Evolutionary conservation across 2,797 vertebrate species (phyloP), one percentile per base, ranked within the genome.

Genomic region (Dermochelys coriacea): DNA sequence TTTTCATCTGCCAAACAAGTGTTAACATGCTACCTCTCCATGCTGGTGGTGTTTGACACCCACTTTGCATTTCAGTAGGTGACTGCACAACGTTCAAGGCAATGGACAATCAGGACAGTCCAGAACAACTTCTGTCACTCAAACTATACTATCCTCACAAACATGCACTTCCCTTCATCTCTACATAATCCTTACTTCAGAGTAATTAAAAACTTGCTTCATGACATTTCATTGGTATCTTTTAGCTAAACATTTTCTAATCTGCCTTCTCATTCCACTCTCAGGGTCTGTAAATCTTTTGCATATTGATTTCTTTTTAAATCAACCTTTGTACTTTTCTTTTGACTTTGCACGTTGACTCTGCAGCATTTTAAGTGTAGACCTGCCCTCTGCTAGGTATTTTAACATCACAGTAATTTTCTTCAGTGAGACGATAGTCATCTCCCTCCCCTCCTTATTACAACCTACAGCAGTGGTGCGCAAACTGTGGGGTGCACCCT

Each of bases 181-280:
- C 87, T 86, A 1, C 12, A 78, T 86, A 92, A 95, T 94, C 64
- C 93, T 91, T 82, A 37, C 92, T 57, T 61, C 52, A 88, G 71
- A 91, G 85, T 79, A 89, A 93, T 93, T 92, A 89, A 95, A 95
- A 91, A 85, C 1, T 75, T 80, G 51, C 50, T 95, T 54, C 16
- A 18, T 21, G 1, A 64, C 45, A 94, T 91, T 93, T 92, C 52
- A 25, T 75, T 37, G 41, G 27, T 54, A 93, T 91, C 54, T 80
- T 93, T 79, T 83, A 84, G 86, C 61, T 34, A 49, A 92, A 31
- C 31, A 79, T 88, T 94, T 90, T 89, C 57, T 80, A 86, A 68
- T 61, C 29, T 55, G 68, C 1, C 10, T 1, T 31, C 37, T 55
- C 18, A 4, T 51, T 80, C 47, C 55, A 37, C 15, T 55, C 57